Percentiles rank a stretch among this genome's conserved stretches.
Evolutionary conservation across 2,797 vertebrate genomes (phyloP).

Genomic region (Ctenosaura bakeri): DNA sequence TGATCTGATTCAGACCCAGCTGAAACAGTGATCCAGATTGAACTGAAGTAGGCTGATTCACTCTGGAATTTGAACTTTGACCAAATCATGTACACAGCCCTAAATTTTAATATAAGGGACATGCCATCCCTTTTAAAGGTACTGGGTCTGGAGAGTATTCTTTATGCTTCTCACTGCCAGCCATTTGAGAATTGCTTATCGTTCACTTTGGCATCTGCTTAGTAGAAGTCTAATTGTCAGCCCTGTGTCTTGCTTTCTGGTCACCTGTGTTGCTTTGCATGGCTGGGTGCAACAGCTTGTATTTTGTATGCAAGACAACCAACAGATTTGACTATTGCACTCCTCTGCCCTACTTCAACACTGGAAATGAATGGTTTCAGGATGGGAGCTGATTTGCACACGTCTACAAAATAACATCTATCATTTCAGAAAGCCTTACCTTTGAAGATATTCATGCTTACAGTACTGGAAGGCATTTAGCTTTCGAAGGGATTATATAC

Average conservation of each 20-base stretch:
- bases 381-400: not conserved
- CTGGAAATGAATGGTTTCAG: not conserved
- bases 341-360: no score
- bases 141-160: no score
- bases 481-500: not conserved
- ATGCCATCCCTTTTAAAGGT: not conserved
- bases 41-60: no score
- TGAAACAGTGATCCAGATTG: no score
- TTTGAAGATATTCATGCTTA: constrained; percentile 8
- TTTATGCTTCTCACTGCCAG: not conserved
- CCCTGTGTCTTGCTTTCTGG: not conserved
- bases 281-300: not conserved
- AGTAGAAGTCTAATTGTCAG: not conserved
- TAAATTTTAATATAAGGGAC: not conserved
- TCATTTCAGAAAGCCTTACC: not conserved
- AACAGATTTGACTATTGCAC: not conserved
- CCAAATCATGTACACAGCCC: no score
- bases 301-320: not conserved
- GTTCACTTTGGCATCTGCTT: not conserved
- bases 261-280: not conserved
- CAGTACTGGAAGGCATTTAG: not conserved
- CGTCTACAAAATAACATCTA: not conserved
- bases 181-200: not conserved
- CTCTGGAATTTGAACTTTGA: no score
- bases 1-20: no score